A percentile compares a stretch with the other conserved stretches of the same genome.
Conservation (phyloP, 1,140 invertebrate species). For the Philopotamus ludificatus region DNA sequence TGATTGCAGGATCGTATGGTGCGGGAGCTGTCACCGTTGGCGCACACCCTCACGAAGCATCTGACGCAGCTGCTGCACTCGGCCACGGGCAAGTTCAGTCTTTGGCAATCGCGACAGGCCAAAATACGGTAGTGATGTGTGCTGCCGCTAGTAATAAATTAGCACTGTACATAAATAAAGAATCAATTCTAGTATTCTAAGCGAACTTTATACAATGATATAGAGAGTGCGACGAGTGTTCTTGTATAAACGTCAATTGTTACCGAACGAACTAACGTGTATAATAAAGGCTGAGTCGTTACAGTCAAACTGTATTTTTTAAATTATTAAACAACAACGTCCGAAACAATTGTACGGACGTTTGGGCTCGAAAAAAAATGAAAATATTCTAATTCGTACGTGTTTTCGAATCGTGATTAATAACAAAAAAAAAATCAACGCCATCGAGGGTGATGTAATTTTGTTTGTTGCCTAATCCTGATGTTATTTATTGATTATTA, state of each 20-base stretch:
- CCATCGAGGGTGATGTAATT: no score
- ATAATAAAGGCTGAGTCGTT: slow-evolving; percentile 16
- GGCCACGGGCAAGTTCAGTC: slow-evolving; percentile 78
- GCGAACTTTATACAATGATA: not conserved
- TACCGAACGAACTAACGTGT: not conserved
- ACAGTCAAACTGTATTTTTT: slow-evolving; percentile 19
- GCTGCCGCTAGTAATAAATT: slow-evolving; percentile 11
- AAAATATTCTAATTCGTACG: no score
- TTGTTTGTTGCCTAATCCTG: no score
- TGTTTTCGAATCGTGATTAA: no score
- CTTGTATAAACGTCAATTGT: slow-evolving; percentile 20
- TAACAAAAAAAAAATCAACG: no score
- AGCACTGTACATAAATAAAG: slow-evolving; percentile 7
- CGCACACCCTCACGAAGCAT: slow-evolving; percentile 81
- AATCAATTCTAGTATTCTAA: not conserved
- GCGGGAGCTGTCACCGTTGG: slow-evolving; percentile 73
- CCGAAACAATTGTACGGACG: no score
- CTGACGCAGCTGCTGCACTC: slow-evolving; percentile 80
- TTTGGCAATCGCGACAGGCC: slow-evolving; percentile 79
- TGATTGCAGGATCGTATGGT: slow-evolving; percentile 69
- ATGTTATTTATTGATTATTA: no score
- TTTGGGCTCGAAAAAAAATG: no score
- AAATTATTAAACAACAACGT: no score
- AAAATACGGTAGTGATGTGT: slow-evolving; percentile 61
- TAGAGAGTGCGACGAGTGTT: slow-evolving; percentile 2